Evolutionary conservation across 2,888 invertebrate species (phyloP).

Genomic region (Hemicrepidius hirtus): DNA sequence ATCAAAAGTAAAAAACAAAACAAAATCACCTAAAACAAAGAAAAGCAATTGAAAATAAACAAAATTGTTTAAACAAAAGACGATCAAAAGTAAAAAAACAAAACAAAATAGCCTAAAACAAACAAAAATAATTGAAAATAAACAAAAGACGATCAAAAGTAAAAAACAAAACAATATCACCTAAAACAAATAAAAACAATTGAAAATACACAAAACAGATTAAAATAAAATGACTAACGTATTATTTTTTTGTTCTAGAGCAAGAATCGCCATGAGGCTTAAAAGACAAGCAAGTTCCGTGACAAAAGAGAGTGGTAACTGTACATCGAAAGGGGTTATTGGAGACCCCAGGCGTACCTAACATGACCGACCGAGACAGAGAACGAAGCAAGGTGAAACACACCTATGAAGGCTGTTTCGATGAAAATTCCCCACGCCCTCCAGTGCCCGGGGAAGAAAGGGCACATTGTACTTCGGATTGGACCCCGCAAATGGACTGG

Average conservation of each 20-base stretch:
- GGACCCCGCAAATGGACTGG: constrained; percentile 62
- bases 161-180: background rate
- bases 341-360: constrained; percentile 58
- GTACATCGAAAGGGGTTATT: constrained; percentile 56
- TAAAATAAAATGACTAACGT: background rate
- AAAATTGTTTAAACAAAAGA: no score
- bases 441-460: constrained; percentile 88
- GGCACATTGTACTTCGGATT: constrained; percentile 66
- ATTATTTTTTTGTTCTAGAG: constrained; percentile 60
- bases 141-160: no score
- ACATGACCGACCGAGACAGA: constrained; percentile 64
- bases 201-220: background rate
- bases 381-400: constrained; percentile 58
- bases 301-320: constrained; percentile 50
- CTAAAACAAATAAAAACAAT: background rate
- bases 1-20: no score
- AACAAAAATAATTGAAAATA: no score
- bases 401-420: constrained; percentile 65
- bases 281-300: constrained; percentile 47
- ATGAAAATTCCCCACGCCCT: constrained; percentile 86
- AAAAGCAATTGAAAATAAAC: no score
- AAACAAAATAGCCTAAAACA: no score
- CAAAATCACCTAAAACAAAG: no score
- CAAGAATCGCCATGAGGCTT: constrained; percentile 65
- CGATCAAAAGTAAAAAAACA: no score